Base-by-base conservation (phyloP, 1,140 invertebrate genomes). In the Trinorchestia longiramus region DNA sequence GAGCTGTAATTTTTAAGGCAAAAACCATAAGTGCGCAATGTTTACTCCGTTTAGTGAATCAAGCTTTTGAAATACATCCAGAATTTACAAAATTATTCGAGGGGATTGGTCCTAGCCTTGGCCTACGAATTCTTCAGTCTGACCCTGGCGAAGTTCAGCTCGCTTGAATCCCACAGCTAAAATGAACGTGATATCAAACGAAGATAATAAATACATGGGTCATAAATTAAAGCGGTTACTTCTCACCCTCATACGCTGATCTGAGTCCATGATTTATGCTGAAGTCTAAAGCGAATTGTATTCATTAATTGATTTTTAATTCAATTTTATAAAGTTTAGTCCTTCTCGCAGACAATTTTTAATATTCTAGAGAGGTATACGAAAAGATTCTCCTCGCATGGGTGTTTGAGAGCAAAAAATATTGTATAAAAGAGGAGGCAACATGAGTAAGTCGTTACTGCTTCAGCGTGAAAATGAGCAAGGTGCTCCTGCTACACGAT, bases 401-500 rank as follows among this genome's bases (percentile, higher is more conserved):
- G 36, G 28, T 77, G 28, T 77, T 11, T 36, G 15, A 77, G 62
- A 77, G 36, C 62, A 77, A 77, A 28, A 28, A 77, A 77, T 77
- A 36, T 77, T 77, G 62, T 77, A 77, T 77, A 28, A 36, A 77
- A 77, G 62, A 3, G 62, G 36, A 77, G 62, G 62, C 62, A 77
- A 28, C 62, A 77, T 77, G 28, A 77, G 62, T 77, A 77, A 11
- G 36, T 77, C 62, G 62, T 77, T 77, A 77, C 62, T 77, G 62
- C 62, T 19, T 77, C 62, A 77, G 62, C 62, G 62, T 36, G 62
- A 91, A 43, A 91, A 91, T 42, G 88, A 91, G 88, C 88, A 36
- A 91, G 88, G 88, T 42, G 88, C 43, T 91, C 88, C 88, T 91
- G 41, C 88, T 91, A 42, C 62, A 36, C 8, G 88, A 91, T 91